These are phyloP conservation scores for Uropsilus gracilis DNA, from an alignment of 2,113 vertebrate genomes.

Conservation along the genomic window DNA sequence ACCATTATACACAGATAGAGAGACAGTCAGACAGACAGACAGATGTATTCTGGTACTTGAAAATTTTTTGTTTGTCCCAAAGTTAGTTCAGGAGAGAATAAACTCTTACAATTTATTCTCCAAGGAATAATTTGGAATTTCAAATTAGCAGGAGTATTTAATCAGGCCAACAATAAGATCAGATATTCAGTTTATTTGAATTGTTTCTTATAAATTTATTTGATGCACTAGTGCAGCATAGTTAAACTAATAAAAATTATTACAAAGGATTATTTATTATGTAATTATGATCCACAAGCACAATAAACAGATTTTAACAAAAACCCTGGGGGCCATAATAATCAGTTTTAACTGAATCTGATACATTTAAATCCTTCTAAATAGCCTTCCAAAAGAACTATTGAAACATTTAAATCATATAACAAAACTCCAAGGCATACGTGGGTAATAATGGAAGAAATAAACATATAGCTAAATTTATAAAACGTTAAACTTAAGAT, in stretches of 20 bases:
- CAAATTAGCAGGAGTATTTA: conserved; percentile 60
- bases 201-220: conserved; percentile 59
- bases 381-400: not conserved
- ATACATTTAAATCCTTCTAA: not conserved
- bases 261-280: conserved; percentile 45
- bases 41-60: not conserved
- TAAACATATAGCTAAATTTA: not conserved
- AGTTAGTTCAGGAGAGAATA: conserved; percentile 16
- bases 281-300: conserved; percentile 36
- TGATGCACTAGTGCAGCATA: conserved; percentile 26
- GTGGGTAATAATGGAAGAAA: conserved; percentile 4
- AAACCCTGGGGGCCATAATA: not conserved
- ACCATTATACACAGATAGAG: not conserved
- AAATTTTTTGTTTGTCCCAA: conserved; percentile 52
- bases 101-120: conserved; percentile 50
- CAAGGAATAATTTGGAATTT: conserved; percentile 52
- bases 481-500: not conserved
- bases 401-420: conserved; percentile 8
- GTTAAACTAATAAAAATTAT: conserved; percentile 59
- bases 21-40: not conserved
- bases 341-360: not conserved
- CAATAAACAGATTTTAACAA: conserved; percentile 59
- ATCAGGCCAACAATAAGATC: conserved; percentile 3
- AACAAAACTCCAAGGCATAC: conserved; percentile 23
- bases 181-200: conserved; percentile 38